Evolutionary conservation across 2,888 invertebrate genomes (phyloP).

Genomic region (Apamea monoglypha): DNA sequence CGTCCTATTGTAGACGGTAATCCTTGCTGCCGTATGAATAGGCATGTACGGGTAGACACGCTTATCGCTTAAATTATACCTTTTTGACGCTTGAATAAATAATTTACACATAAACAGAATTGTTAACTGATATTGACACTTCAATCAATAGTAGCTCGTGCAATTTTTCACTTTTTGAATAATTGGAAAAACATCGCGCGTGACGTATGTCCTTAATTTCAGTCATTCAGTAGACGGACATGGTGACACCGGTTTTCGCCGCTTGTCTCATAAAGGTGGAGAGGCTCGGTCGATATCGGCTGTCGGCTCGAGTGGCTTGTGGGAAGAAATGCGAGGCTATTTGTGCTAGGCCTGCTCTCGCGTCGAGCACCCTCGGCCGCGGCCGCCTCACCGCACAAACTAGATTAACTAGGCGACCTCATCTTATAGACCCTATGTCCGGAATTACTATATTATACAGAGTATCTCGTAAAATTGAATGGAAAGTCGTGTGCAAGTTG

Average conservation of each 20-base stretch:
- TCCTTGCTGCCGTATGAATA: slow-evolving; percentile 49
- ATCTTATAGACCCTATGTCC: slow-evolving; percentile 73
- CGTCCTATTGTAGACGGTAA: slow-evolving; percentile 59
- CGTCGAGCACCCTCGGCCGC: slow-evolving; percentile 78
- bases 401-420: slow-evolving; percentile 83
- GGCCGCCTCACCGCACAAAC: slow-evolving; percentile 75
- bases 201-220: slow-evolving; percentile 57
- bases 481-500: slow-evolving; percentile 46
- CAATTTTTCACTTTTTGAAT: slow-evolving; percentile 9
- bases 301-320: slow-evolving; percentile 82
- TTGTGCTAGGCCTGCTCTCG: slow-evolving; percentile 78
- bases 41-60: slow-evolving; percentile 26
- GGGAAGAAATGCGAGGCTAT: slow-evolving; percentile 86
- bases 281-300: slow-evolving; percentile 79
- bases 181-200: slow-evolving; percentile 48
- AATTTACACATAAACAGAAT: slow-evolving; percentile 17
- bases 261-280: slow-evolving; percentile 80
- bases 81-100: slow-evolving; percentile 28
- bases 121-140: slow-evolving; percentile 5
- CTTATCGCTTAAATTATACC: slow-evolving; percentile 32
- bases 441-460: slow-evolving; percentile 71
- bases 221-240: slow-evolving; percentile 51
- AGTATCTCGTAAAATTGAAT: slow-evolving; percentile 54
- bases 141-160: background rate
- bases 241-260: slow-evolving; percentile 73